These are phyloP conservation scores for Myzus persicae DNA, from an alignment of 1,140 invertebrate genomes.

Conservation along the genomic window DNA sequence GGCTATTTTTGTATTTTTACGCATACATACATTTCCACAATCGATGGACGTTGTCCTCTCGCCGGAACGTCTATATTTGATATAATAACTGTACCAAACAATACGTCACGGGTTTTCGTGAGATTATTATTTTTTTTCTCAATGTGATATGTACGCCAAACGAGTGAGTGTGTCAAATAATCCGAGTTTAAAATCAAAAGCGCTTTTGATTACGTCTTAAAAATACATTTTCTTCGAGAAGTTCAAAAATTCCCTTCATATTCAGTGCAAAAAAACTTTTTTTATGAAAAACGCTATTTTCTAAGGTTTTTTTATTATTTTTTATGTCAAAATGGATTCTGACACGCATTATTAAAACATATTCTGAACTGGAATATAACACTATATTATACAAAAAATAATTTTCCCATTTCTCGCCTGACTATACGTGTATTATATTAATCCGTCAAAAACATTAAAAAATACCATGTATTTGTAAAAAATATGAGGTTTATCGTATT, in stretches of 20 bases:
- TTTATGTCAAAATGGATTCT: background rate
- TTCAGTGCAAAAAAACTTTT: background rate
- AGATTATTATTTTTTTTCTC: background rate
- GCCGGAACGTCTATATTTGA: background rate
- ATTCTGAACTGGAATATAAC: background rate
- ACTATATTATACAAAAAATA: background rate
- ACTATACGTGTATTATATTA: background rate
- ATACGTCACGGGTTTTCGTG: no score
- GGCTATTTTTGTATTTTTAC: background rate
- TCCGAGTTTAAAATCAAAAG: background rate
- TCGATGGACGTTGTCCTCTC: background rate
- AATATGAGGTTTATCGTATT: background rate
- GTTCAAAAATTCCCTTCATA: background rate
- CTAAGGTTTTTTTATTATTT: background rate
- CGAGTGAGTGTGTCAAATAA: background rate
- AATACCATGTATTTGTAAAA: background rate
- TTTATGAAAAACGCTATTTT: background rate
- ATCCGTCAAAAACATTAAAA: background rate
- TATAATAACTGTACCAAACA: background rate
- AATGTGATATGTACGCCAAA: background rate
- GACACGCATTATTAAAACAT: slow-evolving; percentile 20
- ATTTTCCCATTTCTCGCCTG: background rate
- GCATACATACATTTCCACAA: background rate
- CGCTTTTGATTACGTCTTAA: background rate
- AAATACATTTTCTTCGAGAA: background rate